Evolutionary conservation across 2,888 invertebrate species (phyloP), one percentile per base, ranked within the genome.

Genomic region (Pediacus dermestoides): DNA sequence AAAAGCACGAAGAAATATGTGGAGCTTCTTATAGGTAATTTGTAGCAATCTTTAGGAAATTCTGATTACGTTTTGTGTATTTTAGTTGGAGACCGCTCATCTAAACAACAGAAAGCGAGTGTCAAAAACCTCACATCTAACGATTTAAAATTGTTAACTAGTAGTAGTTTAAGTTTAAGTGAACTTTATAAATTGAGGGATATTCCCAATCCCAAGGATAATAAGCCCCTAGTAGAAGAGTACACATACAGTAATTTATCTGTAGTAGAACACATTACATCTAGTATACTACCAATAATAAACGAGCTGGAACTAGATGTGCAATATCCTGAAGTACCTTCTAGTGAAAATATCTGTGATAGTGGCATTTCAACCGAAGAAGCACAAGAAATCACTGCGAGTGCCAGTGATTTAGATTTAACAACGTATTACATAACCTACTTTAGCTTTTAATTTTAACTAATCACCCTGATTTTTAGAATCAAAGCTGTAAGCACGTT

Each of bases 21-120:
- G 6, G 85, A 85, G 60, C 65, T 85, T 4, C 64, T 85, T 44
- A 78, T 83, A 74, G 82, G 85, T 85, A 67, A 52, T 63, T 52
- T 32, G n/a, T n/a, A n/a, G n/a, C n/a, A n/a, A n/a, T n/a, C n/a
- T 30, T 18, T 15, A 35, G 9, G 2, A 16, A 9, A 16, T 16
- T 38, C 16, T 37, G 32, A 25, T 34, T 34, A 33, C 34, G 31
- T 16, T 27, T 33, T 42, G 11, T 42, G 46, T 47, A 46, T 63
- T 64, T 39, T 52, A 87, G 87, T 87, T 38, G 80, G 80, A 16
- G 71, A 78, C 30, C 70, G 72, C 36, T 73, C 73, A 2, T 78
- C 80, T 59, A 80, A 70, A 33, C 80, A 84, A 68, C 77, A 76
- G 10, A 81, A 78, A 61, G 81, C 86, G 1, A 74, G 77, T 10